Conservation (phyloP, 2,888 invertebrate species). For the Heliconius hortense region DNA sequence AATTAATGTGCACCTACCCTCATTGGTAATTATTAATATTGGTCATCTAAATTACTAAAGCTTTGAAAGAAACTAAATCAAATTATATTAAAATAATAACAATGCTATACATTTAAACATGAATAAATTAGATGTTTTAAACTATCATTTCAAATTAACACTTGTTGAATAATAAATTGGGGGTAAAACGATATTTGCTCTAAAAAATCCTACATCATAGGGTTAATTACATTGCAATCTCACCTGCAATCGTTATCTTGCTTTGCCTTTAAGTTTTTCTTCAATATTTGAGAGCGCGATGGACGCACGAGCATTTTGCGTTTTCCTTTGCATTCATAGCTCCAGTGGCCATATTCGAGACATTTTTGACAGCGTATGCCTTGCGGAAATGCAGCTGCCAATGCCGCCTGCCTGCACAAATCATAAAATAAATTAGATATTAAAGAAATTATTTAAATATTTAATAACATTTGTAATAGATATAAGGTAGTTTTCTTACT, state of each 20-base stretch:
- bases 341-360: slow-evolving; percentile 96
- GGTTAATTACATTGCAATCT: neutral
- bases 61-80: neutral
- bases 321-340: slow-evolving; percentile 95
- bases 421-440: slow-evolving; percentile 35
- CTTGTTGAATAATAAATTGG: slow-evolving; percentile 15
- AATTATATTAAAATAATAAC: too few relatives aligned
- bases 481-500: slow-evolving; percentile 53
- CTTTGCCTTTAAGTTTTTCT: slow-evolving; percentile 81
- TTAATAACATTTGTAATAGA: neutral
- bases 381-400: slow-evolving; percentile 86
- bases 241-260: slow-evolving; percentile 71
- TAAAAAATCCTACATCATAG: neutral
- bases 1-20: too few relatives aligned
- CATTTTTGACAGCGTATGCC: slow-evolving; percentile 95
- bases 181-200: neutral
- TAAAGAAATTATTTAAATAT: slow-evolving; percentile 27
- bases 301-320: slow-evolving; percentile 92
- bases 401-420: slow-evolving; percentile 77
- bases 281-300: slow-evolving; percentile 91
- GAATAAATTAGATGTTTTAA: neutral
- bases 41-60: neutral
- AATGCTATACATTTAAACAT: neutral
- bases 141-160: too few relatives aligned
- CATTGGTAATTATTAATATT: neutral